These are phyloP conservation scores for Pachypsylla venusta DNA, from an alignment of 1,140 invertebrate genomes.

Conservation along the genomic window DNA sequence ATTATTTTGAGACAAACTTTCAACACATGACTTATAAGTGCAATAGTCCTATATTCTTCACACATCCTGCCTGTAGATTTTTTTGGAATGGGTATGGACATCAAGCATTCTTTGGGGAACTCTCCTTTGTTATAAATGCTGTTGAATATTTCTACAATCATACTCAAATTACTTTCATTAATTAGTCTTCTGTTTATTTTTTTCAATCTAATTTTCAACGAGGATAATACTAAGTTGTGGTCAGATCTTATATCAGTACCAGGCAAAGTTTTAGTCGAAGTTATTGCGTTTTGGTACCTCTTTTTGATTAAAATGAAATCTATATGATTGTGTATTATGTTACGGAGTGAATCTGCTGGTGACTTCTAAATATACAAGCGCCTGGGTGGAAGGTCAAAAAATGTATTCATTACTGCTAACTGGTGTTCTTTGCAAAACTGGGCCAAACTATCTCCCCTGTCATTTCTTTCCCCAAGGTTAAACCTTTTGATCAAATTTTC, in stretches of 20 bases:
- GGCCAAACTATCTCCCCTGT: slow-evolving; percentile 24
- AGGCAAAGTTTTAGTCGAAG: slow-evolving; percentile 23
- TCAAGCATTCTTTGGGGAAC: slow-evolving; percentile 17
- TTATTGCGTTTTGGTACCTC: slow-evolving; percentile 25
- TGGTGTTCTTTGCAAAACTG: slow-evolving; percentile 28
- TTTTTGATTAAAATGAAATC: slow-evolving; percentile 27
- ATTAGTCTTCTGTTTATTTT: slow-evolving; percentile 13
- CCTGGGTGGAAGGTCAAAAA: slow-evolving; percentile 25
- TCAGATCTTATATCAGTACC: slow-evolving; percentile 21
- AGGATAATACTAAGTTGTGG: slow-evolving; percentile 25
- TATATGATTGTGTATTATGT: slow-evolving; percentile 29
- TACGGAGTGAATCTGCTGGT: slow-evolving; percentile 22
- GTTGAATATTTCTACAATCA: slow-evolving; percentile 14
- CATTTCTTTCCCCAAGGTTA: slow-evolving; percentile 25
- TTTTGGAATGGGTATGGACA: neutral
- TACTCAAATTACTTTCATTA: slow-evolving; percentile 12
- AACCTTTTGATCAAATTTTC: slow-evolving; percentile 14
- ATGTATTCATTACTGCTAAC: slow-evolving; percentile 25
- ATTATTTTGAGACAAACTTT: slow-evolving; percentile 10
- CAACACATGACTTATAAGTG: neutral
- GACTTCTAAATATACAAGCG: slow-evolving; percentile 29
- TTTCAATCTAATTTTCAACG: slow-evolving; percentile 14
- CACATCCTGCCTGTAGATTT: neutral
- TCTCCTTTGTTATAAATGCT: slow-evolving; percentile 15
- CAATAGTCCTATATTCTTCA: neutral